Evolutionary conservation across 1,140 invertebrate species (phyloP).

Genomic region (Zeugodacus cucurbitae): DNA sequence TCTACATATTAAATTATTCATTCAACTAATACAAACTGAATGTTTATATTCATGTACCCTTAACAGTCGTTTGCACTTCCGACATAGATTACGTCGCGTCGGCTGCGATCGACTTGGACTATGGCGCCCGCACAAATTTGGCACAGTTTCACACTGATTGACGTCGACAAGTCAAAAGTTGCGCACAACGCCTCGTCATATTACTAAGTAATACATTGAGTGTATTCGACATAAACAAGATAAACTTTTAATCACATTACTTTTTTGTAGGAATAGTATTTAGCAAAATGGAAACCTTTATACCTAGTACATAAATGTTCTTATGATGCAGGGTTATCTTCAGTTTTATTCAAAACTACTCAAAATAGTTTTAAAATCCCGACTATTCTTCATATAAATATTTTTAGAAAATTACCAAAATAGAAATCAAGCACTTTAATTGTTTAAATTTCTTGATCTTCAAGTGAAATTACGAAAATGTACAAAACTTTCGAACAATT

Average conservation of each 20-base stretch:
- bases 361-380: too few species aligned
- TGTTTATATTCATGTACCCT: not conserved
- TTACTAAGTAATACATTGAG: not conserved
- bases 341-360: too few species aligned
- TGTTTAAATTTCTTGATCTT: too few species aligned
- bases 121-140: not conserved
- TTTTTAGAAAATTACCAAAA: too few species aligned
- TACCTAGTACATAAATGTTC: too few species aligned
- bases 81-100: not conserved
- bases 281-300: too few species aligned
- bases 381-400: too few species aligned
- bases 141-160: not conserved
- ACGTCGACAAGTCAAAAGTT: not conserved
- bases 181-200: not conserved
- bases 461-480: too few species aligned
- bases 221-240: not conserved
- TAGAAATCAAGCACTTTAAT: too few species aligned
- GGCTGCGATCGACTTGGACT: not conserved
- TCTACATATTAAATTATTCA: not conserved
- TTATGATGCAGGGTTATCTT: too few species aligned
- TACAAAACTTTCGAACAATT: too few species aligned
- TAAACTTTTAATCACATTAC: not conserved
- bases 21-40: not conserved
- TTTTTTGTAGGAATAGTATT: too few species aligned
- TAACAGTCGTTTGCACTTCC: not conserved